Evolutionary conservation across 2,797 vertebrate genomes (phyloP), one percentile per base, ranked within the genome.

Genomic region (Spizella passerina): DNA sequence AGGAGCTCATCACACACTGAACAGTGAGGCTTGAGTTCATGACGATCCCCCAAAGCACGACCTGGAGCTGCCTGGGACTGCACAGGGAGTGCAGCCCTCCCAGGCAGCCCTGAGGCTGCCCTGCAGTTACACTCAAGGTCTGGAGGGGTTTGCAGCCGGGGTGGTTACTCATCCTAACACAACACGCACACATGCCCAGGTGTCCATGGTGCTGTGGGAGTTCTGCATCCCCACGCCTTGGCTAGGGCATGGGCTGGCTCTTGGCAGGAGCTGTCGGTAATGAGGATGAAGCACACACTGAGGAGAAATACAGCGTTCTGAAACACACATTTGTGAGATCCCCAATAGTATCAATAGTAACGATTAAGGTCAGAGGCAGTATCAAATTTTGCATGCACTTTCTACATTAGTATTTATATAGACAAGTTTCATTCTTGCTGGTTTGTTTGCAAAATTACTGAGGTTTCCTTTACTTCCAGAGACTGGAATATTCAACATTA

Each of bases 321-420:
- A 90, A 86, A 93, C 27, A 93, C 13, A 41, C 52, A 41, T 93
- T 57, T 59, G 43, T 92, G 70, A 95, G 79, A 86, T 22, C 61
- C 69, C 47, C 86, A 82, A 60, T 82, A 86, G 56, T 87, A 85
- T 49, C 52, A 81, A 30, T 55, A 93, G 44, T 79, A 68, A 94
- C 68, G 39, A 60, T 73, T 75, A 88, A 80, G 56, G 78, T 91
- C 89, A 75, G 57, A 92, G 90, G 82, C 82, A 86, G 80, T 89
- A 86, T 90, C 65, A 86, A 61, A 61, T 83, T 47, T 94, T 79
- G 69, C 64, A 86, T 88, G 26, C 41, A 76, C 68, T 95, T 88
- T 63, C 71, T 95, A 93, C 82, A 69, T 75, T 44, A 69, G 53
- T 96, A 91, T 84, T 93, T 92, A 89, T 86, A 94, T 70, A 39